Evolutionary conservation across 2,797 vertebrate genomes (phyloP).

Genomic region (Staurois parvus): DNA sequence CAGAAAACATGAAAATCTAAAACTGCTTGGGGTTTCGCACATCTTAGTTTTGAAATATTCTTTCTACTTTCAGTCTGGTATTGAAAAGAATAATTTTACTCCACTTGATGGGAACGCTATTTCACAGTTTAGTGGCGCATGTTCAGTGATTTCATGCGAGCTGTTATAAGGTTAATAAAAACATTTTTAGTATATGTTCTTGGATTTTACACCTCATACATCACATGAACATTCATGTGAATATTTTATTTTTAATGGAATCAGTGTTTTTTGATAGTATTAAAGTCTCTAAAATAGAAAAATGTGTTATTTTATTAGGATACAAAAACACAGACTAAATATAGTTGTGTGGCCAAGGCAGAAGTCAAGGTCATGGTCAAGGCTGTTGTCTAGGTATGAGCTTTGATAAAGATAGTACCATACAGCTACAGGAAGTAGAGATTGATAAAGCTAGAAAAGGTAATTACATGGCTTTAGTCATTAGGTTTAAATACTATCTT

Average conservation of each 20-base stretch:
- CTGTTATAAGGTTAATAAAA: slow-evolving; percentile 88
- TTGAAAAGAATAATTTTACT: slow-evolving; percentile 70
- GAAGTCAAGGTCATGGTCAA: too few species aligned
- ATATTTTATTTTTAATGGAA: slow-evolving; percentile 55
- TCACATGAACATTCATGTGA: slow-evolving; percentile 75
- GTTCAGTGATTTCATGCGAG: slow-evolving; percentile 75
- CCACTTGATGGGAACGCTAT: slow-evolving; percentile 78
- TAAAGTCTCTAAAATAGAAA: too few species aligned
- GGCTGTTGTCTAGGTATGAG: too few species aligned
- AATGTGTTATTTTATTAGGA: too few species aligned
- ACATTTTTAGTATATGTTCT: slow-evolving; percentile 79
- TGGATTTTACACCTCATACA: slow-evolving; percentile 78
- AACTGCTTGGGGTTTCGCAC: not conserved
- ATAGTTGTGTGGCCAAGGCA: too few species aligned
- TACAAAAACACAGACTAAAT: too few species aligned
- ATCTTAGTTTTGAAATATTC: slow-evolving; percentile 31
- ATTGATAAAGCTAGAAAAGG: too few species aligned
- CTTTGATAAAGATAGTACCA: too few species aligned
- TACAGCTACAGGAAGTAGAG: too few species aligned
- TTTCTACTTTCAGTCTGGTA: slow-evolving; percentile 10
- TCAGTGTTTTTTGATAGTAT: not conserved
- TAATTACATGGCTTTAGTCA: too few species aligned
- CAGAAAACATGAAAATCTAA: not conserved
- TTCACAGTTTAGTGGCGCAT: slow-evolving; percentile 90
- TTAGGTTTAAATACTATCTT: too few species aligned